Base-by-base conservation (phyloP, 1,140 invertebrate species). In the Apis dorsata region DNA sequence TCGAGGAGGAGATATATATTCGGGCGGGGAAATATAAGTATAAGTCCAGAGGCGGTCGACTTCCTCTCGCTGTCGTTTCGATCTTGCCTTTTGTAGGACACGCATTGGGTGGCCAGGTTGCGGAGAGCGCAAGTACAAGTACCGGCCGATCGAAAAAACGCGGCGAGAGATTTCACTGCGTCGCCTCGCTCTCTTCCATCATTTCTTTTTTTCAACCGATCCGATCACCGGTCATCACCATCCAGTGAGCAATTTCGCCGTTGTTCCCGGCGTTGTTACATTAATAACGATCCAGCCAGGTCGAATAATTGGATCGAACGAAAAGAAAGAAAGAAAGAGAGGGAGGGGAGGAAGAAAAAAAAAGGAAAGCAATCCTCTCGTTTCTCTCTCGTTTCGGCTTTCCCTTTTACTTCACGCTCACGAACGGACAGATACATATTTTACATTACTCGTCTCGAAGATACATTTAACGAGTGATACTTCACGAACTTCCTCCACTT, bases 51-150 rank as follows among this genome's bases (percentile, higher is more conserved):
- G 66, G 5, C 24, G 12, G 10, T 57, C n/a, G 24, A 71, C 28
- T 55, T 51, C 69, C 72, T 85, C 74, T 85, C 79, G 34, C 66
- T 28, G 83, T 78, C 84, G 62, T 75, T 86, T 72, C 72, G 68
- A 85, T 68, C 49, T 66, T 49, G 62, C 53, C 59, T 68, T 81
- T 85, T 80, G 79, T 79, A 78, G 65, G 73, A 59, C 82, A 65
- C 86, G 85, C 79, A 85, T 83, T 88, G 80, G 74, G 63, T 89
- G 85, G 80, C n/a, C 87, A 71, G 51, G 2, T 34, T 34, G 69
- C 69, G 70, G 12, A 44, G 53, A 49, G 65, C 63, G 19, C 70
- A 44, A 44, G 60, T 68, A n/a, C 70, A 34, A 34, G 34, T 3
- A 34, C 77, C 62, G 69, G 63, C 49, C 78, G 57, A 66, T 83